Conservation (phyloP, 2,797 vertebrate species). For the Gila robusta region DNA sequence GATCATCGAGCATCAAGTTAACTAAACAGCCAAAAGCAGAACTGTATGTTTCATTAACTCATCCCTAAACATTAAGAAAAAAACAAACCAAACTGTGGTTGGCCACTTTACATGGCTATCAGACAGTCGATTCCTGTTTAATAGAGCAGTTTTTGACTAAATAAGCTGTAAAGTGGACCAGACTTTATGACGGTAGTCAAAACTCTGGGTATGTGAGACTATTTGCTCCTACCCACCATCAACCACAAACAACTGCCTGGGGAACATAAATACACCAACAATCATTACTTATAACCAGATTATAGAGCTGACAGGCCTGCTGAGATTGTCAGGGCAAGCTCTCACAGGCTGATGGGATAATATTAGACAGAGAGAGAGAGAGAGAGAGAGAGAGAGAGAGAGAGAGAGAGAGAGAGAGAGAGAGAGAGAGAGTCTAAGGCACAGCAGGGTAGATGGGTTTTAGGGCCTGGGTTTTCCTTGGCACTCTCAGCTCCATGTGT, state of each 20-base stretch:
- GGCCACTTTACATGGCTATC: background rate
- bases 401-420: background rate
- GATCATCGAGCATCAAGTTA: background rate
- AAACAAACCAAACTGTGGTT: slow-evolving; percentile 16
- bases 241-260: slow-evolving; percentile 64
- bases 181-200: slow-evolving; percentile 5
- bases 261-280: slow-evolving; percentile 77
- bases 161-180: slow-evolving; percentile 9
- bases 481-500: slow-evolving; percentile 23
- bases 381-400: slow-evolving; percentile 10
- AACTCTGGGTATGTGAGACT: slow-evolving; percentile 38
- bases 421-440: background rate
- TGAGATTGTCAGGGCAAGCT: slow-evolving; percentile 63
- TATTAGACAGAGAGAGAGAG: slow-evolving; percentile 63
- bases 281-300: slow-evolving; percentile 73
- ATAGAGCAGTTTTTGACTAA: slow-evolving; percentile 21
- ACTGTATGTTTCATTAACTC: background rate
- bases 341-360: slow-evolving; percentile 68
- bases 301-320: slow-evolving; percentile 71
- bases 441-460: slow-evolving; percentile 41
- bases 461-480: slow-evolving; percentile 44
- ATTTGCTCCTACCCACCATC: slow-evolving; percentile 57
- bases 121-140: background rate
- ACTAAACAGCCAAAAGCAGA: background rate
- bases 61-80: background rate